Conservation (phyloP, 2,888 invertebrate genomes). For the Agapetus fuscipes region DNA sequence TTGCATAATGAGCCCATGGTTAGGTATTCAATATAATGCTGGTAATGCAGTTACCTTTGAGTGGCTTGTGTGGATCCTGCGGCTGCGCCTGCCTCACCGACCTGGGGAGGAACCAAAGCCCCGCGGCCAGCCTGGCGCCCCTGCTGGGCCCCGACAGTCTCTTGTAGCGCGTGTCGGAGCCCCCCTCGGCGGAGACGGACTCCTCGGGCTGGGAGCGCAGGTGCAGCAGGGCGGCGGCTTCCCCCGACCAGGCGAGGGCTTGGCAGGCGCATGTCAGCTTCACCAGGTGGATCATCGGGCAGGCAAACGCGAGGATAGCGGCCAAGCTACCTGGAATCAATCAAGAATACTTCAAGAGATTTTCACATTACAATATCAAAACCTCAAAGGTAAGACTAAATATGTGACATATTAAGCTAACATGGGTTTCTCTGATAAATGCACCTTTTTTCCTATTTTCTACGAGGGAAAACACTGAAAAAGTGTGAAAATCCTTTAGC, state of each 20-base stretch:
- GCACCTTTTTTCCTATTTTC: no score
- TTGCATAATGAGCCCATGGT: no score
- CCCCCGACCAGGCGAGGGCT: conserved; percentile 40
- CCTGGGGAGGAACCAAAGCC: conserved; percentile 44
- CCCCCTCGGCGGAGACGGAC: conserved; percentile 43
- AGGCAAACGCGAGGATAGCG: conserved; percentile 53
- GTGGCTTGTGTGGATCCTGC: conserved; percentile 25
- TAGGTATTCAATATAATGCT: no score
- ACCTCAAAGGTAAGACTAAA: no score
- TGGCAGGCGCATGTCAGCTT: conserved; percentile 49
- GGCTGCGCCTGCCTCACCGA: conserved; percentile 43
- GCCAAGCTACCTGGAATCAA: conserved; percentile 50
- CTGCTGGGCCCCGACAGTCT: conserved; percentile 31
- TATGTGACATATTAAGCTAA: no score
- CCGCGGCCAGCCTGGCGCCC: conserved; percentile 32
- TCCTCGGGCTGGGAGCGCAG: conserved; percentile 48
- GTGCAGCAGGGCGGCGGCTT: conserved; percentile 41
- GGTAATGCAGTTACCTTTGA: conserved; percentile 20
- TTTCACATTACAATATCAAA: not conserved
- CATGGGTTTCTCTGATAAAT: no score
- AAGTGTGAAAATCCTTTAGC: no score
- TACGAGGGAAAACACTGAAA: no score
- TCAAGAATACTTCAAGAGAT: conserved; percentile 9
- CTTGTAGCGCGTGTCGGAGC: conserved; percentile 44
- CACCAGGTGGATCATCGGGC: conserved; percentile 51